phyloP scores from a whole-genome alignment of 2,797 vertebrate species.

The Clangula hyemalis region DNA sequence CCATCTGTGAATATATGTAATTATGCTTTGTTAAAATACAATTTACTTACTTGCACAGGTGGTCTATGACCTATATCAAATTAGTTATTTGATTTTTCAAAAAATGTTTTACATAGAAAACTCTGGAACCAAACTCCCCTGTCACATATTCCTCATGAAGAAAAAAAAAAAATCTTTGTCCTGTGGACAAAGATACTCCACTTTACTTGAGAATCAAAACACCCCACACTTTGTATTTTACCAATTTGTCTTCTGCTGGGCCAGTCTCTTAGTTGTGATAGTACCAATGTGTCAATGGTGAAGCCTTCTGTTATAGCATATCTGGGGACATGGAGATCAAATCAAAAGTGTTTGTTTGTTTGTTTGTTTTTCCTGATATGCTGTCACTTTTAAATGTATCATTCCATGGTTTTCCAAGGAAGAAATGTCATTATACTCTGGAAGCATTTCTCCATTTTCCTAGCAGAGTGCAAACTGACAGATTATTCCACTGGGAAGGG shows the following conservation, averaged over 20 bases:
- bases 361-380: background rate
- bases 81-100: background rate
- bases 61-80: background rate
- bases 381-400: background rate
- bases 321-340: accelerated
- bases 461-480: background rate
- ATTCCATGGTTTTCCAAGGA: background rate
- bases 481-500: background rate
- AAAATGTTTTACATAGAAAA: background rate
- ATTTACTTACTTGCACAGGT: background rate
- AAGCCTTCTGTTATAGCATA: background rate
- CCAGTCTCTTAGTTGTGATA: background rate
- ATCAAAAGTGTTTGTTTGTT: background rate
- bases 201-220: background rate
- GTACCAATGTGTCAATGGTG: accelerated
- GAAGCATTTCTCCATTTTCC: background rate
- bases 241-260: background rate
- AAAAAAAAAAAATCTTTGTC: background rate
- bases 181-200: background rate
- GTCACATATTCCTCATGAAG: background rate
- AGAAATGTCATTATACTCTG: background rate
- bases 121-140: background rate
- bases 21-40: background rate
- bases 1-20: background rate
- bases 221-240: background rate